Conservation (phyloP, 2,888 invertebrate genomes). For the Drosophila meridionalis region DNA sequence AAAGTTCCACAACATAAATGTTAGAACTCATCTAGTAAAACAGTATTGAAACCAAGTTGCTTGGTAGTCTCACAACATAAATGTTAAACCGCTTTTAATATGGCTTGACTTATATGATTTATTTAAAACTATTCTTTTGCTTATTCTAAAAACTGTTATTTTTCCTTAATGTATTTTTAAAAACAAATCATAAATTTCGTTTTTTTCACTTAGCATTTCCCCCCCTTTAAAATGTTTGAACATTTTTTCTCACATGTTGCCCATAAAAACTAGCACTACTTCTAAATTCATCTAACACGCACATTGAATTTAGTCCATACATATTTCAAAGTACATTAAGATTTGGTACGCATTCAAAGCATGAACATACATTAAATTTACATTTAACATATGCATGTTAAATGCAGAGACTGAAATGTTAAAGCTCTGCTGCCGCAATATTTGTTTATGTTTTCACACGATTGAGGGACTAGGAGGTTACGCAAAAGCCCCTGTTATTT, state of each 20-base stretch:
- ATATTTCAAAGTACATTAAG: slow-evolving; percentile 31
- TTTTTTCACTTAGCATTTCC: neutral
- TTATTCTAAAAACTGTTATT: neutral
- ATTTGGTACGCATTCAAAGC: slow-evolving; percentile 24
- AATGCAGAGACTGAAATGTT: slow-evolving; percentile 23
- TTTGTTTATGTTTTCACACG: slow-evolving; percentile 66
- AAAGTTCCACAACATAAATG: neutral
- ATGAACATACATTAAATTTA: slow-evolving; percentile 23
- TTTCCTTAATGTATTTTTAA: neutral
- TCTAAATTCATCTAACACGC: slow-evolving; percentile 7
- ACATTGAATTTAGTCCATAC: slow-evolving; percentile 10
- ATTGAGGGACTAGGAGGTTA: too few species aligned
- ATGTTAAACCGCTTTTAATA: neutral
- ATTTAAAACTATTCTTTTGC: neutral
- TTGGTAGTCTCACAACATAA: neutral
- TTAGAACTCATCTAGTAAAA: neutral
- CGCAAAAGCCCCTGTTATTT: too few species aligned
- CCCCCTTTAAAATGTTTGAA: neutral
- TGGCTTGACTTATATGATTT: neutral
- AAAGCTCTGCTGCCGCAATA: slow-evolving; percentile 44
- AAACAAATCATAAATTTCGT: neutral
- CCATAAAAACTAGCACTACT: slow-evolving; percentile 21
- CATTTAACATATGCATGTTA: slow-evolving; percentile 31
- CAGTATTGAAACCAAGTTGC: too few species aligned
- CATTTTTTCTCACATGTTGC: slow-evolving; percentile 25